Percentiles rank a stretch among this genome's conserved stretches.
These are phyloP conservation scores for Nyctibius grandis DNA, from an alignment of 2,797 vertebrate species.

Conservation along the genomic window DNA sequence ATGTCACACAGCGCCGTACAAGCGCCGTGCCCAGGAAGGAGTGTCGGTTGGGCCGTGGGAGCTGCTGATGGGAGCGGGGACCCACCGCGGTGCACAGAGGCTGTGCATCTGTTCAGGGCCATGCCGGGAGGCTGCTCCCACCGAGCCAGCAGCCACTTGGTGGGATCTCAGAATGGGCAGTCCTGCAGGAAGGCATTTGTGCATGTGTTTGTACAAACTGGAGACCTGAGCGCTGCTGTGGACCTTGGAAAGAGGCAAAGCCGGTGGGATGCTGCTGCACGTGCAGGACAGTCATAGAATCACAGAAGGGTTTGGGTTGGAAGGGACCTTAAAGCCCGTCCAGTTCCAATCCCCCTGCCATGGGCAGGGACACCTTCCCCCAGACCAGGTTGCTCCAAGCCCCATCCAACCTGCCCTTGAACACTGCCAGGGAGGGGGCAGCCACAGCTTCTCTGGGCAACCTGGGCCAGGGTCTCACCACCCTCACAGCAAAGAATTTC, in stretches of 20 bases:
- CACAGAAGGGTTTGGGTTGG: no score
- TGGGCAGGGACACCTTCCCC: no score
- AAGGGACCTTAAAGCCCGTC: no score
- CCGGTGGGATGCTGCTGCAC: background rate
- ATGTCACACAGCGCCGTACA: background rate
- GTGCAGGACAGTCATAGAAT: no score
- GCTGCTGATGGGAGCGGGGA: accelerated
- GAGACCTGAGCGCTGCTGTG: accelerated
- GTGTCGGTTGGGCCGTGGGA: background rate
- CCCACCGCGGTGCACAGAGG: accelerated
- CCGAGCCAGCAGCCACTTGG: background rate
- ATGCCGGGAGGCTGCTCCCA: accelerated
- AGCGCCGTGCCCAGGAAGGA: background rate
- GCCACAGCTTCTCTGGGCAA: no score
- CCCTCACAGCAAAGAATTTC: no score
- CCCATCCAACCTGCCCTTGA: no score
- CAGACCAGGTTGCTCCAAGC: no score
- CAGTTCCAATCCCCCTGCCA: no score
- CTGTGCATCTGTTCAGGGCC: background rate
- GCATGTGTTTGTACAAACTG: background rate
- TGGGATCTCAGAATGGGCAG: background rate
- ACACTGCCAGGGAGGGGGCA: no score
- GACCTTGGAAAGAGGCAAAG: background rate
- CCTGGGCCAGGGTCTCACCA: no score
- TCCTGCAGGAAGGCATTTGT: background rate